phyloP scores from a whole-genome alignment of 2,888 invertebrate species.

The Chirona hameri region DNA sequence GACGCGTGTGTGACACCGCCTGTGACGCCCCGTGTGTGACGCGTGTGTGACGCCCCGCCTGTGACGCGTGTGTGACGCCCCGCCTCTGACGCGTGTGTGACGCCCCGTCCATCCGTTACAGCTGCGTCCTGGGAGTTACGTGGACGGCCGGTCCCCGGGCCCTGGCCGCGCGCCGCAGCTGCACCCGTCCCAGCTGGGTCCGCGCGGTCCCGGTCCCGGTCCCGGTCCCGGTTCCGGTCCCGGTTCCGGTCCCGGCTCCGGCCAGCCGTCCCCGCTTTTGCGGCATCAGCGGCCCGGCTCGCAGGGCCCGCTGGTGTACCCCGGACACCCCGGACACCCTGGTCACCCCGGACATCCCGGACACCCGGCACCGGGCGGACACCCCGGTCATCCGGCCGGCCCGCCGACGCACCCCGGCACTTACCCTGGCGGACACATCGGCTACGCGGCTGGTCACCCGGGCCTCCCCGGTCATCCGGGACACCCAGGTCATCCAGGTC shows the following conservation, averaged over 20 bases:
- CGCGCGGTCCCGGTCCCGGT: background rate
- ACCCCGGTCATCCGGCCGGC: slow-evolving; percentile 34
- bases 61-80: too few species aligned
- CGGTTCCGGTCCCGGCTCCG: background rate
- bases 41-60: too few species aligned
- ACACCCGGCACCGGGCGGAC: slow-evolving; percentile 14
- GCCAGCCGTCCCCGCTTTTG: slow-evolving; percentile 7
- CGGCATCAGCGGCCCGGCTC: background rate
- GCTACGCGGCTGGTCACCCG: slow-evolving; percentile 34
- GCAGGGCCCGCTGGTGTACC: slow-evolving; percentile 12
- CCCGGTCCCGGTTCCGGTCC: too few species aligned
- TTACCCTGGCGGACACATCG: slow-evolving; percentile 29
- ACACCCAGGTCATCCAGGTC: slow-evolving; percentile 28
- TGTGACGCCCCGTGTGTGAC: too few species aligned
- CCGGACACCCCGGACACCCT: slow-evolving; percentile 33
- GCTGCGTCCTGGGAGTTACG: background rate
- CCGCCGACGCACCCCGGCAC: slow-evolving; percentile 28
- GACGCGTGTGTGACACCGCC: too few species aligned
- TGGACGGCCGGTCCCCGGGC: background rate
- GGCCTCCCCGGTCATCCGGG: slow-evolving; percentile 32
- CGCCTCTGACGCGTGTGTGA: too few species aligned
- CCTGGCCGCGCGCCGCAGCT: slow-evolving; percentile 31
- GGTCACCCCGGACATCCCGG: slow-evolving; percentile 26
- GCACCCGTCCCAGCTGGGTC: slow-evolving; percentile 25
- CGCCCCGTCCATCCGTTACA: background rate